Percentiles rank a stretch among this genome's conserved stretches.
phyloP scores from a whole-genome alignment of 2,113 vertebrate species.

The Platanista minor region DNA sequence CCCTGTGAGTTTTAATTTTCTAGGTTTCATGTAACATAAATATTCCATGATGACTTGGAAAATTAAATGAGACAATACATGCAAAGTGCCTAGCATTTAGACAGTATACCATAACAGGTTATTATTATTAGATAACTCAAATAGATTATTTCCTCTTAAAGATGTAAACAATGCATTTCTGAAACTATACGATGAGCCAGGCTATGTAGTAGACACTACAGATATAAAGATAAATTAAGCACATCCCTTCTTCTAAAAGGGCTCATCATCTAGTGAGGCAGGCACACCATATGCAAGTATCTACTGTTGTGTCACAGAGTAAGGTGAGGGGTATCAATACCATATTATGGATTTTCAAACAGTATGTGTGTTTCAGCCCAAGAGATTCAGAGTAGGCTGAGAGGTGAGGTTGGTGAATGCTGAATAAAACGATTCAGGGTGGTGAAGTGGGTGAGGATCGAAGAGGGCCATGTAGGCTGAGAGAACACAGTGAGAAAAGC shows the following conservation, averaged over 20 bases:
- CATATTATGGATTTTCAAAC: neutral
- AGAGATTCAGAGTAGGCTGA: neutral
- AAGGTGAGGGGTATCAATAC: no score
- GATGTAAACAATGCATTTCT: neutral
- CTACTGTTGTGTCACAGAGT: neutral
- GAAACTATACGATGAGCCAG: neutral
- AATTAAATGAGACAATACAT: neutral
- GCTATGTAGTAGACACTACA: neutral
- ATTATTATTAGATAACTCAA: neutral
- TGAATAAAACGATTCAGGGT: neutral
- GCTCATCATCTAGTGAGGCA: neutral
- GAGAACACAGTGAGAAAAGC: neutral
- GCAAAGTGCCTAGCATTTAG: neutral
- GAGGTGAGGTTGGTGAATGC: rapidly evolving
- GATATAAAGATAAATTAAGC: neutral
- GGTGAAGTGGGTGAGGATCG: rapidly evolving
- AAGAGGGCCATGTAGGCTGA: neutral
- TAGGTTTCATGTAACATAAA: neutral
- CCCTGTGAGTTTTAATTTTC: neutral
- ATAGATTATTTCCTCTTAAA: neutral
- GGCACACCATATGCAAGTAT: rapidly evolving
- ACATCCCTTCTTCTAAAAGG: neutral
- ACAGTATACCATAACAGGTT: neutral
- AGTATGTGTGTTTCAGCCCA: rapidly evolving
- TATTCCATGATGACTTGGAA: neutral